Evolutionary conservation across 2,113 vertebrate species (phyloP).

Genomic region (Panthera uncia): DNA sequence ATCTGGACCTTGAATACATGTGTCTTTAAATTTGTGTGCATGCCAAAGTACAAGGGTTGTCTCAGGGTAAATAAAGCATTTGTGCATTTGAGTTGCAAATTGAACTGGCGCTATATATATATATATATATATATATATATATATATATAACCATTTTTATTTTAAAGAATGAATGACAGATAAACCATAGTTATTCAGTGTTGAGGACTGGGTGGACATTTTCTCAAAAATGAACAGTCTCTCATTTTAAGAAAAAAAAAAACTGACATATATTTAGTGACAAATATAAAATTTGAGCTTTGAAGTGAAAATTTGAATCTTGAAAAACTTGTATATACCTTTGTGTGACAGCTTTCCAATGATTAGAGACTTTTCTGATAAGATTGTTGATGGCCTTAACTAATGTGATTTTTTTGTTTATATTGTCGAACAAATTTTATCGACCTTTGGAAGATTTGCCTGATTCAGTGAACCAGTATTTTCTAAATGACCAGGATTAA

Average conservation of each 20-base stretch:
- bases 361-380: not conserved
- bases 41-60: not conserved
- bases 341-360: not conserved
- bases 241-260: not conserved
- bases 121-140: too few relatives aligned
- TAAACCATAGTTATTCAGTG: not conserved
- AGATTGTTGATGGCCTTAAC: not conserved
- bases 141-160: not conserved
- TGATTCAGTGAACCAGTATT: conserved; percentile 1
- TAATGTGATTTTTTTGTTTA: not conserved
- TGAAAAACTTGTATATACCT: not conserved
- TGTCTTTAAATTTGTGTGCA: not conserved
- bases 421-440: not conserved
- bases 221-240: not conserved
- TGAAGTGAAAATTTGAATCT: not conserved
- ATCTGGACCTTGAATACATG: not conserved
- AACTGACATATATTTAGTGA: not conserved
- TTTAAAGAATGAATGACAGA: not conserved
- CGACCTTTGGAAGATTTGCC: not conserved
- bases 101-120: not conserved
- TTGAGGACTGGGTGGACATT: not conserved
- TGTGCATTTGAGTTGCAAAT: not conserved
- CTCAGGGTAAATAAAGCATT: not conserved
- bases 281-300: not conserved
- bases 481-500: not conserved